Conservation (phyloP, 2,888 invertebrate species). For the Tachina lurida region DNA sequence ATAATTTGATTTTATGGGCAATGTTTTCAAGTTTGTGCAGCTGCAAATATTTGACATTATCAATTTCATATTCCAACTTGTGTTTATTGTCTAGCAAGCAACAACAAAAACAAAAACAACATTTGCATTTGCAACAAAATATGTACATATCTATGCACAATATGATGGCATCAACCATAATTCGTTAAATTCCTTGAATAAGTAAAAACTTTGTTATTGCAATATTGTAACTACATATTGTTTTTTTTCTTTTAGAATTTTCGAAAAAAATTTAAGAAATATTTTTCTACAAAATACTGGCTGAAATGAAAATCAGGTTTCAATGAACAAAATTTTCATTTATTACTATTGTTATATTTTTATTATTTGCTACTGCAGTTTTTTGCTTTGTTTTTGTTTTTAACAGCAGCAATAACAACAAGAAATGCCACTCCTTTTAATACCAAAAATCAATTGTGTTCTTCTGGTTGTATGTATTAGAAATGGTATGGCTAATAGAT, state of each 20-base stretch:
- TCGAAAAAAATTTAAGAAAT: constrained; percentile 23
- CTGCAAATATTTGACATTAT: constrained; percentile 69
- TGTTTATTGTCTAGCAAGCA: constrained; percentile 37
- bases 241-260: constrained; percentile 27
- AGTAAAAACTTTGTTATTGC: constrained; percentile 24
- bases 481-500: background rate
- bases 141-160: background rate
- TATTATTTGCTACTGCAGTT: constrained; percentile 6
- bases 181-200: constrained; percentile 54
- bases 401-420: constrained; percentile 40
- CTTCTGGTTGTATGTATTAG: constrained; percentile 14
- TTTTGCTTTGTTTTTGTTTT: constrained; percentile 30
- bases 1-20: constrained; percentile 52
- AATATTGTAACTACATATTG: constrained; percentile 17
- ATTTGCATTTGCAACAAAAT: constrained; percentile 11
- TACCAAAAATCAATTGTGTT: constrained; percentile 35
- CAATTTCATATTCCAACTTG: constrained; percentile 33
- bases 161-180: background rate
- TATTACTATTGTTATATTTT: background rate
- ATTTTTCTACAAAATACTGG: constrained; percentile 53
- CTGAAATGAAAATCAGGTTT: constrained; percentile 56
- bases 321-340: constrained; percentile 43
- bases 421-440: constrained; percentile 51
- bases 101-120: constrained; percentile 29
- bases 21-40: constrained; percentile 66